These are phyloP conservation scores for Nasonia longicornis DNA, from an alignment of 1,140 invertebrate species.

Conservation along the genomic window DNA sequence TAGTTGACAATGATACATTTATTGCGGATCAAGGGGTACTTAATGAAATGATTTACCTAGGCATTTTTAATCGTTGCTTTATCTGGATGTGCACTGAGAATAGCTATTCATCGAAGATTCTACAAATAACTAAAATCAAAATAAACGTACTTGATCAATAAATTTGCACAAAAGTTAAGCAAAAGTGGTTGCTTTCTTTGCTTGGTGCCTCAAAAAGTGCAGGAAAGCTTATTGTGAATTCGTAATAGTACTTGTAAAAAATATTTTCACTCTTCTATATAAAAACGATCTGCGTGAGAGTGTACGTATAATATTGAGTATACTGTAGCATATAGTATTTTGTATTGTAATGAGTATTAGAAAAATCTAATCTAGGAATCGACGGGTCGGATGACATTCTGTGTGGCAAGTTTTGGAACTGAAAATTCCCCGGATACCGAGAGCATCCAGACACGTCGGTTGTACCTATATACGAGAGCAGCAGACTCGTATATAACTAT, in stretches of 20 bases:
- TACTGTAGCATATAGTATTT: too few relatives aligned
- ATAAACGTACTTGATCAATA: neutral
- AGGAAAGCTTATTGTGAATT: neutral
- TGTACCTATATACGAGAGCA: neutral
- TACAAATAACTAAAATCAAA: neutral
- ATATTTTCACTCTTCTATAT: too few relatives aligned
- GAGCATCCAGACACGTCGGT: too few relatives aligned
- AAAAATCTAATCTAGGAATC: neutral
- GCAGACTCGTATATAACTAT: neutral
- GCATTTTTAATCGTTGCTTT: neutral
- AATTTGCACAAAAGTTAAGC: neutral
- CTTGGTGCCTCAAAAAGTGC: neutral
- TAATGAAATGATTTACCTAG: conserved; percentile 4
- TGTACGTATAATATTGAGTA: too few relatives aligned
- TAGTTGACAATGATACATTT: neutral
- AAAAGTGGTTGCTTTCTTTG: neutral
- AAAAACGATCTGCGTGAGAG: too few relatives aligned
- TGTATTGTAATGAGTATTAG: too few relatives aligned
- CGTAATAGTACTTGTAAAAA: neutral
- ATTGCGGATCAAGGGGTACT: neutral
- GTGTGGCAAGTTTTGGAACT: neutral
- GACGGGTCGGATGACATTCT: too few relatives aligned
- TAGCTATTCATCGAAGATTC: neutral
- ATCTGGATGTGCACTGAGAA: neutral
- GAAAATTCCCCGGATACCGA: neutral